These are phyloP conservation scores for Pseudomyrmex flavicornis DNA, from an alignment of 1,140 invertebrate genomes.

Conservation along the genomic window DNA sequence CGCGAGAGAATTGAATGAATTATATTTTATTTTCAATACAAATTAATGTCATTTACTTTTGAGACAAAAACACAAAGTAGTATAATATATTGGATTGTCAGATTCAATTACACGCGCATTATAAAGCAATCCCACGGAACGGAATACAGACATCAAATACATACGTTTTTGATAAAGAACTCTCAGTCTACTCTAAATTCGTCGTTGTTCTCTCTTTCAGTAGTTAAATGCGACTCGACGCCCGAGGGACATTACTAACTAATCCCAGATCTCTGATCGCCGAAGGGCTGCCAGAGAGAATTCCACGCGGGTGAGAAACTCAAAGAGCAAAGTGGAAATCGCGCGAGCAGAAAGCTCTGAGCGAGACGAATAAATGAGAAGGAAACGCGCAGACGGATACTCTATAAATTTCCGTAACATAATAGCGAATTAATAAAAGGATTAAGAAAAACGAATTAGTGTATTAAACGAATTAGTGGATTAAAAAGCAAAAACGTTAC, in stretches of 20 bases:
- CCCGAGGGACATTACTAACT: constrained; percentile 47
- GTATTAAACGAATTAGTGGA: neutral
- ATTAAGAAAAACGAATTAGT: constrained; percentile 4
- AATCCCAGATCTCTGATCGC: constrained; percentile 54
- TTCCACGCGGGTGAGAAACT: constrained; percentile 22
- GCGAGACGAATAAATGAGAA: constrained; percentile 41
- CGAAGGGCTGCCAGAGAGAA: constrained; percentile 49
- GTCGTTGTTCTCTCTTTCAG: constrained; percentile 6
- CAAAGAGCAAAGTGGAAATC: constrained; percentile 49
- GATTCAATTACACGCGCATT: neutral
- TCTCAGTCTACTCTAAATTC: constrained; percentile 36
- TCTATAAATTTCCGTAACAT: constrained; percentile 36
- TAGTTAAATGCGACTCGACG: constrained; percentile 42
- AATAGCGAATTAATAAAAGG: neutral
- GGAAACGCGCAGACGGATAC: constrained; percentile 25
- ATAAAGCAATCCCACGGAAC: neutral
- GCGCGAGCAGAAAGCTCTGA: constrained; percentile 24
- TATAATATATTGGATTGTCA: neutral
- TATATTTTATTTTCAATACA: neutral
- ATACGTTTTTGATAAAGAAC: constrained; percentile 13
- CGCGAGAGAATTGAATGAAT: neutral
- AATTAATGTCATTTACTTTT: neutral
- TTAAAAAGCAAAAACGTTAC: neutral
- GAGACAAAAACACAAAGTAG: neutral
- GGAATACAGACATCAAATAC: constrained; percentile 13